Conservation (phyloP, 2,888 invertebrate genomes). For the Callinectes sapidus region DNA sequence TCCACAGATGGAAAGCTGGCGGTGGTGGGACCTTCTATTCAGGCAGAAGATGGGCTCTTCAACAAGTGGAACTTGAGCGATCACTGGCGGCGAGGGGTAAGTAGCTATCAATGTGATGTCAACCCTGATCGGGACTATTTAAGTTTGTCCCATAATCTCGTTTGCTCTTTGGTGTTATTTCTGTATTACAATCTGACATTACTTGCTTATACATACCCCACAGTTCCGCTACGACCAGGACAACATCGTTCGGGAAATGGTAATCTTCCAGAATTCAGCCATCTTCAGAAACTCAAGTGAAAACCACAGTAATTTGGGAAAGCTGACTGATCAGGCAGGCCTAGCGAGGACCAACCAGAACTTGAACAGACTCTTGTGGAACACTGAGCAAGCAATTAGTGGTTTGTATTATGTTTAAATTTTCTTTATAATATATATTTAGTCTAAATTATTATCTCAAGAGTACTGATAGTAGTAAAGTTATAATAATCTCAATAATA, state of each 20-base stretch:
- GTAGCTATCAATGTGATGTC: neutral
- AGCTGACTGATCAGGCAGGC: neutral
- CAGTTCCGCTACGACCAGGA: neutral
- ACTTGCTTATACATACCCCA: neutral
- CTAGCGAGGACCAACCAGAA: neutral
- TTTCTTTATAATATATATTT: neutral
- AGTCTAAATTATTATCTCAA: neutral
- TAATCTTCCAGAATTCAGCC: neutral
- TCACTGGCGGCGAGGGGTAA: neutral
- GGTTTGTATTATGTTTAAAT: neutral
- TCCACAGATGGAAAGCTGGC: neutral
- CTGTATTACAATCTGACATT: neutral
- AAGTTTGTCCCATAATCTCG: neutral
- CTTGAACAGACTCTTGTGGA: neutral
- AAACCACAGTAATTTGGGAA: neutral
- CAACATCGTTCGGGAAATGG: neutral
- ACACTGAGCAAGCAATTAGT: neutral
- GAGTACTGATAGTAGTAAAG: neutral
- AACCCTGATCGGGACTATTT: neutral
- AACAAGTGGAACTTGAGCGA: conserved; percentile 27
- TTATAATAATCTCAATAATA: no score
- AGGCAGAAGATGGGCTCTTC: neutral
- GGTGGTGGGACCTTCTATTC: neutral
- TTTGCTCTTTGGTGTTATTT: neutral
- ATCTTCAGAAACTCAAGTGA: neutral